These are phyloP conservation scores for Acropora tenuis DNA, from an alignment of 64 coral and sea anemone genomes.

Conservation along the genomic window DNA sequence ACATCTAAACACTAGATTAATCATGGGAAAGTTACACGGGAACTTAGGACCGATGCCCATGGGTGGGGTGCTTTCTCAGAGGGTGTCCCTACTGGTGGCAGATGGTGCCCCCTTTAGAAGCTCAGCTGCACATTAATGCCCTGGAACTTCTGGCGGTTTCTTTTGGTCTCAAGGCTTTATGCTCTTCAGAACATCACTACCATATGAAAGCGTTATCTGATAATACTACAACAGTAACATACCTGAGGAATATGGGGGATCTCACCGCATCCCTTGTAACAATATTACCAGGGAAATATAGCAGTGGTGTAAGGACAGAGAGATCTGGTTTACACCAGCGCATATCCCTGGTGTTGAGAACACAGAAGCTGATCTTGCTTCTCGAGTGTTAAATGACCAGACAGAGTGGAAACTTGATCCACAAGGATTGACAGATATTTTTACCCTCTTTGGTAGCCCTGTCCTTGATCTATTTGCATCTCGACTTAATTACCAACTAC, in stretches of 20 bases:
- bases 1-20: conserved; percentile 23
- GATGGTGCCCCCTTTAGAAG: conserved; percentile 35
- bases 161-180: conserved; percentile 41
- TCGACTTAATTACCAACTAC: conserved; percentile 12
- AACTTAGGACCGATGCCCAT: conserved; percentile 41
- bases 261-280: conserved; percentile 18
- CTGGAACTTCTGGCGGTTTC: conserved; percentile 33
- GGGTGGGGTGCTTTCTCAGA: conserved; percentile 18
- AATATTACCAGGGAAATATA: neutral
- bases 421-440: neutral
- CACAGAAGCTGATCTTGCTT: conserved; percentile 1
- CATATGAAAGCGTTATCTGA: conserved; percentile 29
- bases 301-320: conserved; percentile 11
- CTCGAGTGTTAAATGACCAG: conserved; percentile 12
- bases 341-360: conserved; percentile 2
- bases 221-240: conserved; percentile 49
- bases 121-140: conserved; percentile 33
- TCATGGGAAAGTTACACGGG: neutral
- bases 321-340: neutral
- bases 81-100: conserved; percentile 8
- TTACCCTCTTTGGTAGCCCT: conserved; percentile 6
- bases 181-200: conserved; percentile 6
- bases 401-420: conserved; percentile 20
- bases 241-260: conserved; percentile 35
- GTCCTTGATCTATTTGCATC: conserved; percentile 8